phyloP scores from a whole-genome alignment of 2,113 vertebrate genomes.

The Dasyprocta punctata region DNA sequence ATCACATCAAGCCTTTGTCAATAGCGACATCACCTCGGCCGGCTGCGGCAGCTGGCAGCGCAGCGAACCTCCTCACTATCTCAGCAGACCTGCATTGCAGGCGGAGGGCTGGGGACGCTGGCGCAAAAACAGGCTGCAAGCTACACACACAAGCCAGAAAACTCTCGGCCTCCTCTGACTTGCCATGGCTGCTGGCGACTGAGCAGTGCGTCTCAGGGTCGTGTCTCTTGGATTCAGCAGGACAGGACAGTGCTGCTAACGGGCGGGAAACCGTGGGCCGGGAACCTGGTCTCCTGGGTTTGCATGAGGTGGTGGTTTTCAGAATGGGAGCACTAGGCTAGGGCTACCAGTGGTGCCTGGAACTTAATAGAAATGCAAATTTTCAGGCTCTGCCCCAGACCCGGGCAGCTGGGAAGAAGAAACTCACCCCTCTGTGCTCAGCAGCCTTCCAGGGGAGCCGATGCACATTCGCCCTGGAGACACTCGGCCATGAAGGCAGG shows the following conservation, averaged over 20 bases:
- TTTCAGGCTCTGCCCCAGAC: neutral
- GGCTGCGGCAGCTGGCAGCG: constrained; percentile 75
- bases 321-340: neutral
- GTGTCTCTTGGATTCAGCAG: neutral
- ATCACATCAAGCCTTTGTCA: constrained; percentile 75
- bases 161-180: neutral
- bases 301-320: neutral
- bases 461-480: neutral
- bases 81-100: constrained; percentile 88
- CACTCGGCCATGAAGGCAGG: neutral
- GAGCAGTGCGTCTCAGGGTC: neutral
- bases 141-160: neutral
- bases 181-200: neutral
- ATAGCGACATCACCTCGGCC: constrained; percentile 71
- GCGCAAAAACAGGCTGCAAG: neutral
- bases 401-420: rapidly evolving
- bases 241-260: no score
- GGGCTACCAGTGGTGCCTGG: neutral
- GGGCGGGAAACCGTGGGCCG: neutral
- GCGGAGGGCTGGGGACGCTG: constrained; percentile 48
- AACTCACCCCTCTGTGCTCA: neutral
- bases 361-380: neutral
- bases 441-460: neutral
- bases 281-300: neutral
- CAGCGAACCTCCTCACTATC: constrained; percentile 83